phyloP scores from a whole-genome alignment of 2,888 invertebrate species.

The Acleris emargana region DNA sequence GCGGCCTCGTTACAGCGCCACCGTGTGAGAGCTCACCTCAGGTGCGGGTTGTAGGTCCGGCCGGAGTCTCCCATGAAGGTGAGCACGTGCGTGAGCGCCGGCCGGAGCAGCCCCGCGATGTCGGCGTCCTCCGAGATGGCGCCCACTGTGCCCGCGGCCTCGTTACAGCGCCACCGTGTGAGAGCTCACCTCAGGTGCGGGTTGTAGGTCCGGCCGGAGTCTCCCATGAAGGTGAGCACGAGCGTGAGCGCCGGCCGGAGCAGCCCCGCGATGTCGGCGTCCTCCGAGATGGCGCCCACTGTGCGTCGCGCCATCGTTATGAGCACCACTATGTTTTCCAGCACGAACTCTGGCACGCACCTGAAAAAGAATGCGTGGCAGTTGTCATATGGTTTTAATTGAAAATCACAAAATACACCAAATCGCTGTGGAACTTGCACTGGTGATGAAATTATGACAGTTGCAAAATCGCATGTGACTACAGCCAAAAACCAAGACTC shows the following conservation, averaged over 20 bases:
- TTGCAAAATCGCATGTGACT: too few species aligned
- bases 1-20: too few species aligned
- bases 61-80: constrained; percentile 94
- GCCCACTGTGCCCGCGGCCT: constrained; percentile 42
- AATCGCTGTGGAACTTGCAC: neutral
- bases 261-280: constrained; percentile 86
- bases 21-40: constrained; percentile 67
- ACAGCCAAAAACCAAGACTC: too few species aligned
- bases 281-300: constrained; percentile 77
- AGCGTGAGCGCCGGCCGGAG: constrained; percentile 89
- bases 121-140: constrained; percentile 38
- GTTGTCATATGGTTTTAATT: neutral
- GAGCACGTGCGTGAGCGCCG: constrained; percentile 90
- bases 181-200: constrained; percentile 89
- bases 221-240: constrained; percentile 95
- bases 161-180: too few species aligned
- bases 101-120: constrained; percentile 85
- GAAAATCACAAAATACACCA: too few species aligned
- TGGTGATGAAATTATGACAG: too few species aligned
- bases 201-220: constrained; percentile 91
- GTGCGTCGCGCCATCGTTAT: constrained; percentile 90
- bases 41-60: constrained; percentile 94
- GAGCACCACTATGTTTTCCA: constrained; percentile 94
- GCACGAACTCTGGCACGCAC: constrained; percentile 94
- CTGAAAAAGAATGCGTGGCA: constrained; percentile 62